Conservation (phyloP, 2,888 invertebrate species). For the Trichopria drosophilae region DNA sequence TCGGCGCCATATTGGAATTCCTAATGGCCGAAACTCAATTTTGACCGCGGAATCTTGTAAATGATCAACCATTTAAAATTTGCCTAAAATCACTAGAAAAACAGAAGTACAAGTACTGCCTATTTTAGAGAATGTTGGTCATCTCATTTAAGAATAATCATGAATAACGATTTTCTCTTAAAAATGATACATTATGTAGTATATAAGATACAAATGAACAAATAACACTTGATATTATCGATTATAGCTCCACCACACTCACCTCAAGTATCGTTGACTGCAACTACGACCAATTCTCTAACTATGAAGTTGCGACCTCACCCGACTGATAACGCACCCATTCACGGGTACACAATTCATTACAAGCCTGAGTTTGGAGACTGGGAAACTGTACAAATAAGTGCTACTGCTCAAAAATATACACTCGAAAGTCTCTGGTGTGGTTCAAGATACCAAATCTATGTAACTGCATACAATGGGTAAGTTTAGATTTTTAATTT, state of each 20-base stretch:
- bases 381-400: slow-evolving; percentile 85
- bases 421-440: slow-evolving; percentile 87
- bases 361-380: slow-evolving; percentile 94
- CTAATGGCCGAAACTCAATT: too few species aligned
- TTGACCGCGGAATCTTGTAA: too few species aligned
- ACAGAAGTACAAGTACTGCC: too few species aligned
- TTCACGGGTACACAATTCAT: slow-evolving; percentile 88
- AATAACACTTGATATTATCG: slow-evolving; percentile 5
- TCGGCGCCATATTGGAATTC: too few species aligned
- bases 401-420: slow-evolving; percentile 77
- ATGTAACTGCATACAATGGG: slow-evolving; percentile 91
- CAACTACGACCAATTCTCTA: slow-evolving; percentile 75
- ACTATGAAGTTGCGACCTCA: slow-evolving; percentile 74
- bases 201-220: too few species aligned
- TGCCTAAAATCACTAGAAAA: too few species aligned
- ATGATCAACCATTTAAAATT: too few species aligned
- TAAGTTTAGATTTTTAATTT: slow-evolving; percentile 60
- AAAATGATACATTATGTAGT: slow-evolving; percentile 34
- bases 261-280: slow-evolving; percentile 72
- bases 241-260: slow-evolving; percentile 73
- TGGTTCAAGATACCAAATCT: slow-evolving; percentile 91
- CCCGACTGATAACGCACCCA: slow-evolving; percentile 80
- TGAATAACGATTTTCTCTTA: not conserved
- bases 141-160: too few species aligned
- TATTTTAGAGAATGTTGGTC: too few species aligned